Conservation (phyloP, 2,888 invertebrate genomes). For the Hydropsyche betteni region DNA sequence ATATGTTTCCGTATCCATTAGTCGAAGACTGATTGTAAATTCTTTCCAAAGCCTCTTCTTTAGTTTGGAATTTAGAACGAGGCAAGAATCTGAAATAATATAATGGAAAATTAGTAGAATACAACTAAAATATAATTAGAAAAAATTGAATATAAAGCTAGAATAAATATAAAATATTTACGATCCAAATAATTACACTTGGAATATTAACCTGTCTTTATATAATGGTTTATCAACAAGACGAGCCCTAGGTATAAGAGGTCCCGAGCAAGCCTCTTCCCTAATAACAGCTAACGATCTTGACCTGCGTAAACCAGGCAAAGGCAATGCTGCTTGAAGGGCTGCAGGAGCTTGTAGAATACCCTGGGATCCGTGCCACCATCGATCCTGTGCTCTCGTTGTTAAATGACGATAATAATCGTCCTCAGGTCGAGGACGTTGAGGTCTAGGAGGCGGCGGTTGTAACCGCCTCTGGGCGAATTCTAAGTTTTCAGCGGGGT, state of each 20-base stretch:
- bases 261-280: slow-evolving; percentile 80
- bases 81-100: slow-evolving; percentile 61
- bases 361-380: slow-evolving; percentile 46
- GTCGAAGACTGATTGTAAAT: slow-evolving; percentile 66
- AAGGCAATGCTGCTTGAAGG: slow-evolving; percentile 48
- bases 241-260: slow-evolving; percentile 82
- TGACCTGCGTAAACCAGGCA: slow-evolving; percentile 70
- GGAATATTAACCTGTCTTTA: slow-evolving; percentile 72
- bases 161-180: neutral
- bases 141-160: neutral
- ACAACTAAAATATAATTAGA: neutral
- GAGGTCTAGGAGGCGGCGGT: slow-evolving; percentile 12
- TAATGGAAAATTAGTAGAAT: neutral
- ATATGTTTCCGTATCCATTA: slow-evolving; percentile 65
- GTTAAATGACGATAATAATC: slow-evolving; percentile 50
- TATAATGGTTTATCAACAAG: slow-evolving; percentile 79
- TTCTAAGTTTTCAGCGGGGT: slow-evolving; percentile 65
- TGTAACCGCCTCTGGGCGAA: slow-evolving; percentile 57
- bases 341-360: slow-evolving; percentile 33
- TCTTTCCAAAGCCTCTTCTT: slow-evolving; percentile 65
- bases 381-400: slow-evolving; percentile 48
- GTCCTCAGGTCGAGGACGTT: slow-evolving; percentile 42
- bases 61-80: slow-evolving; percentile 64
- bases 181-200: neutral
- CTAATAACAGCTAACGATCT: slow-evolving; percentile 80